Conservation (phyloP, 1,140 invertebrate genomes). For the Scylla paramamosain region DNA sequence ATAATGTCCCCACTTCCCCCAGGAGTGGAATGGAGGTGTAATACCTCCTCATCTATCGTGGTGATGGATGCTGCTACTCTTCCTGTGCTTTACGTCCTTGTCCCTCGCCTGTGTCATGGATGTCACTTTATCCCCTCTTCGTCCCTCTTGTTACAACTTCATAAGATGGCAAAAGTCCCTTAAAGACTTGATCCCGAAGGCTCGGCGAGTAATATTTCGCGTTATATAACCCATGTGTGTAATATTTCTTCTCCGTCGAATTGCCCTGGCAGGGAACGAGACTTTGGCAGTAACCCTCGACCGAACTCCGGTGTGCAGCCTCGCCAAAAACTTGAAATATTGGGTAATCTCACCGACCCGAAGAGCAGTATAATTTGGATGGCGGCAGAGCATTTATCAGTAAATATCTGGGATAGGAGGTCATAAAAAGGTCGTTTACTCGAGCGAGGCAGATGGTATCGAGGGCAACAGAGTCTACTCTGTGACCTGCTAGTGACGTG, state of each 20-base stretch:
- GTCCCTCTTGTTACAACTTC: too few species aligned
- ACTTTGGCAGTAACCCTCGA: background rate
- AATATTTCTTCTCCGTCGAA: background rate
- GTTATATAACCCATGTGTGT: background rate
- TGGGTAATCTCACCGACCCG: background rate
- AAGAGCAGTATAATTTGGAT: constrained; percentile 5
- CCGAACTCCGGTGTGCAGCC: background rate
- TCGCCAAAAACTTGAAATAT: constrained; percentile 23
- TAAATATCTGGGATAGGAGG: background rate
- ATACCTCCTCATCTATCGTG: too few species aligned
- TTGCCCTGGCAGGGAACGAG: background rate
- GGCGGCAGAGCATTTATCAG: background rate
- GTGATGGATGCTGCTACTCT: too few species aligned
- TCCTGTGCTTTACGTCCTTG: too few species aligned
- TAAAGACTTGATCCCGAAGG: background rate
- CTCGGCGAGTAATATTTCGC: background rate
- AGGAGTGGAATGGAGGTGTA: too few species aligned
- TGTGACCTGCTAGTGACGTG: background rate
- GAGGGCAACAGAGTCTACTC: background rate
- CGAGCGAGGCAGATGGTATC: background rate
- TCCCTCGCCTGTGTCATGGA: too few species aligned
- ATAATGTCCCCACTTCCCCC: too few species aligned
- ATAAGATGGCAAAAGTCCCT: too few species aligned
- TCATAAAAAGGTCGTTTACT: constrained; percentile 1
- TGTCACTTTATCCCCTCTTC: too few species aligned